Percentiles rank a stretch among this genome's conserved stretches.
These are phyloP conservation scores for Acanthurus tractus DNA, from an alignment of 2,797 vertebrate genomes.

Conservation along the genomic window DNA sequence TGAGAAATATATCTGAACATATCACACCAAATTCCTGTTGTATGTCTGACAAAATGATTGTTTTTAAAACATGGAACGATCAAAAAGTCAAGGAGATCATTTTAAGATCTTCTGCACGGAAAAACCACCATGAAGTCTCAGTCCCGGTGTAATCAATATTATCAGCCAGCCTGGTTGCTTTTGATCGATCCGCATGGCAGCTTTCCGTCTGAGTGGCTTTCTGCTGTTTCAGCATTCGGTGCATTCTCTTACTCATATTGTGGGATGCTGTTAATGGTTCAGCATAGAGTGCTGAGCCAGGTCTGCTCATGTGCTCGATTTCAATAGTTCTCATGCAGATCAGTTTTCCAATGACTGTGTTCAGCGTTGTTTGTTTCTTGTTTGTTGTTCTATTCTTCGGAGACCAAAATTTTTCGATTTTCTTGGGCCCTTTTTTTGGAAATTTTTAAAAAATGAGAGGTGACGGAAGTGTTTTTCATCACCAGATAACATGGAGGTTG, in stretches of 20 bases:
- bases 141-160: conserved; percentile 33
- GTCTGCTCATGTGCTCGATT: conserved; percentile 5
- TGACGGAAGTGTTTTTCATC: background rate
- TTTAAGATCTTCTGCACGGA: background rate
- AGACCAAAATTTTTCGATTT: background rate
- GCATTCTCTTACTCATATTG: conserved; percentile 26
- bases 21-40: background rate
- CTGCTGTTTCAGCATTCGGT: conserved; percentile 67
- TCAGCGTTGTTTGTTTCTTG: background rate
- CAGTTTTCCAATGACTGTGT: background rate
- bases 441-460: too few relatives aligned
- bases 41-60: background rate
- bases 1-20: background rate
- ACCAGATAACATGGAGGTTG: background rate
- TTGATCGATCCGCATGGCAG: conserved; percentile 20
- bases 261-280: conserved; percentile 41
- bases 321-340: conserved; percentile 6
- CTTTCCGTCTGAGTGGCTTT: conserved; percentile 29
- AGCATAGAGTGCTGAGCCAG: conserved; percentile 59
- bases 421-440: too few relatives aligned
- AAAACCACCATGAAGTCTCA: background rate
- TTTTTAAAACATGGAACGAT: background rate
- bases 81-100: background rate
- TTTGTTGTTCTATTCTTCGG: background rate
- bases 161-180: conserved; percentile 20